Evolutionary conservation across 1,140 invertebrate genomes (phyloP), one percentile per base, ranked within the genome.

Genomic region (Schlechtendalia chinensis): DNA sequence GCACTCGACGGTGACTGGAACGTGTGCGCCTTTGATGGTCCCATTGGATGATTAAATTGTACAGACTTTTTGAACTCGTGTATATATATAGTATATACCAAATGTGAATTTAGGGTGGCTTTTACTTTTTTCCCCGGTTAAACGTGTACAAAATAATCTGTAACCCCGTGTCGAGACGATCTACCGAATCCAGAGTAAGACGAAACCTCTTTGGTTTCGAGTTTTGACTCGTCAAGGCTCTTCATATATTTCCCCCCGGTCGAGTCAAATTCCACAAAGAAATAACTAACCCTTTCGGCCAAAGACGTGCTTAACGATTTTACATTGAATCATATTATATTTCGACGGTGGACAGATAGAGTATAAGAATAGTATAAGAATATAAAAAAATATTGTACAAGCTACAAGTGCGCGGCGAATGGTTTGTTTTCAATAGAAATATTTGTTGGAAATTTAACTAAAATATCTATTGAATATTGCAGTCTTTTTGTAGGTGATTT

Each of bases 11-110:
- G 47, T 54, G 47, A 19, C 50, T n/a, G 39, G 47, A 69, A 69
- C 19, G n/a, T 39, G 32, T 24, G 65, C 12, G 67, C 45, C 67
- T 69, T 69, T 69, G 67, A 69, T 69, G 69, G 69, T 54, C 50
- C 69, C 69, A 72, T 72, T 47, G 50, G 69, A 72, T 72, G 69
- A 72, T 72, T 72, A 72, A 72, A 72, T 72, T 72, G 69, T 54
- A 72, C 69, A 29, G 69, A 72, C 69, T 72, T 72, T 50, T 72
- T 72, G 69, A 72, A 72, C 69, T 72, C 27, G 69, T 11, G 47
- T 8, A 8, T 39, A 39, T 39, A 39, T 39, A 8, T 39, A 39
- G 8, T 39, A 39, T 8, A 39, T 39, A 12, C 47, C 12, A n/a
- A 47, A 69, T 29, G 32, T 8, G 65, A 22, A 24, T 69, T 50